Percentiles rank a stretch among this genome's conserved stretches.
Evolutionary conservation across 1,140 invertebrate genomes (phyloP).

Genomic region (Paramacrobiotus metropolitanus): DNA sequence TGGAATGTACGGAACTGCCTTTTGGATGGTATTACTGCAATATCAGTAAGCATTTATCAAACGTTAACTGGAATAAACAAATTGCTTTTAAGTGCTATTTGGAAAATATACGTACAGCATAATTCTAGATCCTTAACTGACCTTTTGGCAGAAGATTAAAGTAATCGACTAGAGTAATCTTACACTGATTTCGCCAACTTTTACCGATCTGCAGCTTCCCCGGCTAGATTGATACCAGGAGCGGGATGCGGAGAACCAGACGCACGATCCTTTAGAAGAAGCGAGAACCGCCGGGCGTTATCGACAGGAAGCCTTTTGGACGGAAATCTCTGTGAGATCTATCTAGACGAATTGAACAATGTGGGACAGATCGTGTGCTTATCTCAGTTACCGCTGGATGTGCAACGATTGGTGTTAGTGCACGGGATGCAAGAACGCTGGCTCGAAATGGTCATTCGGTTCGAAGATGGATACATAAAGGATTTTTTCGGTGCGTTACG

Average conservation of each 20-base stretch:
- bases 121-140: too few species aligned
- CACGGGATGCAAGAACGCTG: background rate
- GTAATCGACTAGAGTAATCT: too few species aligned
- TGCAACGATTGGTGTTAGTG: background rate
- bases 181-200: too few species aligned
- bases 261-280: too few species aligned
- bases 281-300: background rate
- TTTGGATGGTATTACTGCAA: slow-evolving; percentile 4
- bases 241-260: too few species aligned
- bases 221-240: background rate
- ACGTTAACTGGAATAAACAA: background rate
- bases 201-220: background rate
- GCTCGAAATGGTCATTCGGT: background rate
- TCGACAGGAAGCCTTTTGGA: background rate
- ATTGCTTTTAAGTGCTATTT: too few species aligned
- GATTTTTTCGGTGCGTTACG: background rate
- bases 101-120: too few species aligned
- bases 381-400: background rate
- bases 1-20: background rate
- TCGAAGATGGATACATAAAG: background rate
- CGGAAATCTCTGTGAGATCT: background rate
- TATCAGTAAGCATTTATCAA: background rate
- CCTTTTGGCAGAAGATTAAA: too few species aligned
- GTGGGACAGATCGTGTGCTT: background rate
- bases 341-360: background rate